A percentile compares a stretch with the other conserved stretches of the same genome.
phyloP scores from a whole-genome alignment of 2,888 invertebrate genomes.

The Oscheius sp. region DNA sequence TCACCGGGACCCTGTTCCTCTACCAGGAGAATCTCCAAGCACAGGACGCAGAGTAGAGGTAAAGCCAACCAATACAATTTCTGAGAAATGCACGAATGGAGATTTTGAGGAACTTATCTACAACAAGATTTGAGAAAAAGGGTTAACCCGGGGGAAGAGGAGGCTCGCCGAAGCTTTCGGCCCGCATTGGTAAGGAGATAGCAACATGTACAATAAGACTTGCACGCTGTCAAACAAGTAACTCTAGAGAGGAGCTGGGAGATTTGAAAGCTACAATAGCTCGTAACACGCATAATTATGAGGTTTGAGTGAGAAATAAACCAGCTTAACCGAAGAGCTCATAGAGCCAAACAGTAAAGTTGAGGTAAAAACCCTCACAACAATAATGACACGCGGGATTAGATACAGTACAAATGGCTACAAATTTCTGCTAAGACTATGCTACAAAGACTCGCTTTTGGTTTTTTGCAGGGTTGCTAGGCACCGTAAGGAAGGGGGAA shows the following conservation, averaged over 20 bases:
- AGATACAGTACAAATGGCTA: conserved; percentile 25
- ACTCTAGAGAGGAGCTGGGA: neutral
- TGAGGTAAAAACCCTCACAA: conserved; percentile 22
- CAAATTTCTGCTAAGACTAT: conserved; percentile 17
- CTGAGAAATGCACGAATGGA: conserved; percentile 25
- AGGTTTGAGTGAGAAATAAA: conserved; percentile 24
- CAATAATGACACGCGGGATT: conserved; percentile 22
- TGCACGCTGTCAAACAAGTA: conserved; percentile 28
- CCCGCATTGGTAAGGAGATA: conserved; percentile 25
- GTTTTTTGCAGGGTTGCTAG: neutral
- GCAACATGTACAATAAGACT: conserved; percentile 27
- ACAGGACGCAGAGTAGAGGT: conserved; percentile 22
- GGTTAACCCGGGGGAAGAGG: conserved; percentile 2
- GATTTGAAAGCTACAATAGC: neutral
- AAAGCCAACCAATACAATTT: conserved; percentile 28
- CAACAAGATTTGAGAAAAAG: no score
- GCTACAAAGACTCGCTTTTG: conserved; percentile 20
- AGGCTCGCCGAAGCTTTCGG: conserved; percentile 8
- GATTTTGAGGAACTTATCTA: neutral
- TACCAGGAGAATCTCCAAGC: no score
- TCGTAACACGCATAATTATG: conserved; percentile 25
- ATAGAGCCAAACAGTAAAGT: neutral
- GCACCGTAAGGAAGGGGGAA: conserved; percentile 3
- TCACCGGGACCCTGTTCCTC: conserved; percentile 24
- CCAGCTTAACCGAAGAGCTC: conserved; percentile 14